These are phyloP conservation scores for Macrophya alboannulata DNA, from an alignment of 2,888 invertebrate genomes.

Conservation along the genomic window DNA sequence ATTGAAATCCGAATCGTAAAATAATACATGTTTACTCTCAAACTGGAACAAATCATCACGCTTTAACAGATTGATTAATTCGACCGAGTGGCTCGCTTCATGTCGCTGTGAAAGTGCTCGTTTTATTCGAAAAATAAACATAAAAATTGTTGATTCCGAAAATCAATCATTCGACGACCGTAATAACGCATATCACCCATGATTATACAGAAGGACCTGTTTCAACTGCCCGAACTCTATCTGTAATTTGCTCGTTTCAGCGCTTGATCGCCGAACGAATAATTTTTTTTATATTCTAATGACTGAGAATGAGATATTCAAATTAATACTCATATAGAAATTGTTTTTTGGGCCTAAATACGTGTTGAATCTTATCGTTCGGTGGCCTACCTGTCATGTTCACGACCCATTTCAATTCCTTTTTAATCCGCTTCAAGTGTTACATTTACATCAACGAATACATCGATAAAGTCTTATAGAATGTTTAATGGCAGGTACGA, in stretches of 20 bases:
- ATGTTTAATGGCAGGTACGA: not conserved
- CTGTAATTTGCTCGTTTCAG: not conserved
- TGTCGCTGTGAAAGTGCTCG: not conserved
- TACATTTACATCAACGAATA: conserved; percentile 22
- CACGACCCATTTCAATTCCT: not conserved
- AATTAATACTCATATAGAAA: not conserved
- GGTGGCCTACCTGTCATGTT: not conserved
- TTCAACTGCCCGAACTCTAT: not conserved
- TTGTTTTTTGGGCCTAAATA: not conserved
- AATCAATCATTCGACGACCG: not conserved
- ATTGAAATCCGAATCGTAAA: not conserved
- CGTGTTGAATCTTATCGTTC: not conserved
- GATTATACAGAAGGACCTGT: too few species aligned
- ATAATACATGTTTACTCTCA: not conserved
- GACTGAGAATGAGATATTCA: not conserved
- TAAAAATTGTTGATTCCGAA: not conserved
- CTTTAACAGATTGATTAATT: conserved; percentile 23
- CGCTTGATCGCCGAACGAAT: not conserved
- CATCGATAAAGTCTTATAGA: not conserved
- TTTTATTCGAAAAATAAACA: not conserved
- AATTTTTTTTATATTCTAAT: not conserved
- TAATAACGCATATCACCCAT: not conserved
- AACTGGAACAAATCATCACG: not conserved
- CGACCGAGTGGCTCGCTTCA: conserved; percentile 8
- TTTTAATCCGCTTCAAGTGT: not conserved